Conservation (phyloP, 1,140 invertebrate species). For the Hylaeus anthracinus region DNA sequence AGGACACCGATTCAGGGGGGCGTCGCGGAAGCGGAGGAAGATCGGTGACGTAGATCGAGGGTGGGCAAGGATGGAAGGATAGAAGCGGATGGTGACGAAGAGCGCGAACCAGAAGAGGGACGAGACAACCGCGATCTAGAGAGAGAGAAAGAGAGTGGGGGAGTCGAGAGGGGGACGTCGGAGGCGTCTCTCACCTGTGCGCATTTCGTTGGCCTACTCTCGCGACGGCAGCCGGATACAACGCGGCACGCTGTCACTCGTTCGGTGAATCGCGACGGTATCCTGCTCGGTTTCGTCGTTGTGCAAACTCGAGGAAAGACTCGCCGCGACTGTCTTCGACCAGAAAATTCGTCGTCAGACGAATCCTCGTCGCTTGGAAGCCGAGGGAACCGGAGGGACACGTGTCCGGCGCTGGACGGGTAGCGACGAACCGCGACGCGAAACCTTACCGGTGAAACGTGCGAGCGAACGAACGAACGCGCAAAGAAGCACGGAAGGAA, state of each 20-base stretch:
- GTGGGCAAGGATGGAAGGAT: constrained; percentile 7
- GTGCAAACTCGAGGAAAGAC: no score
- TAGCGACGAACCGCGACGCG: not conserved
- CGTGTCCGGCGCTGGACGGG: not conserved
- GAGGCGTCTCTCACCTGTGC: constrained; percentile 71
- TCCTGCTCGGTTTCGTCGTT: not conserved
- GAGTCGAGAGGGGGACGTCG: constrained; percentile 29
- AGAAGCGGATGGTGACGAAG: constrained; percentile 15
- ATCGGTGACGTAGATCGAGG: constrained; percentile 19
- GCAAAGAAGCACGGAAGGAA: constrained; percentile 19
- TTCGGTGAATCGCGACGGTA: constrained; percentile 19
- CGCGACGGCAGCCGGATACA: constrained; percentile 60
- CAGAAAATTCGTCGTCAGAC: not conserved
- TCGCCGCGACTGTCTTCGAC: not conserved
- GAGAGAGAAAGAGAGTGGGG: constrained; percentile 17
- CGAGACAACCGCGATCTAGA: constrained; percentile 8
- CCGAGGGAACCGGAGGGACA: not conserved
- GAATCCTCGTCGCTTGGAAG: not conserved
- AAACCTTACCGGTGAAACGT: constrained; percentile 44
- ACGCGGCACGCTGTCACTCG: constrained; percentile 41
- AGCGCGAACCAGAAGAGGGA: constrained; percentile 13
- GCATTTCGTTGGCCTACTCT: constrained; percentile 73
- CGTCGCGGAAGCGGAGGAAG: constrained; percentile 21
- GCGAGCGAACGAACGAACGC: constrained; percentile 18
- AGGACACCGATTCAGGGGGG: constrained; percentile 14